Conservation (phyloP, 2,888 invertebrate genomes). For the Parascotia fuliginaria region DNA sequence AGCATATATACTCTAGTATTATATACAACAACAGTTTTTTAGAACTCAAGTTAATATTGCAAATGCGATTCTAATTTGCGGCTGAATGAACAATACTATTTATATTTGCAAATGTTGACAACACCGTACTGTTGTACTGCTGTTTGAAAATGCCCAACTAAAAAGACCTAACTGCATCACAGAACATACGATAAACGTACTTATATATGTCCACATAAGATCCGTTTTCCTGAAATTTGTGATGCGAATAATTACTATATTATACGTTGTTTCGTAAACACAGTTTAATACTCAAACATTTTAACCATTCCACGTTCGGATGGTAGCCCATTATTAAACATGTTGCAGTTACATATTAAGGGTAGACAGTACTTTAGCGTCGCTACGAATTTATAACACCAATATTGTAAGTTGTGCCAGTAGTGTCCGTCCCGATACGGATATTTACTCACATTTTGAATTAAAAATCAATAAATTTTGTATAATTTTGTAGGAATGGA, state of each 20-base stretch:
- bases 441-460: slow-evolving; percentile 40
- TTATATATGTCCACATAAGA: too few relatives aligned
- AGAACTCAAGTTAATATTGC: slow-evolving; percentile 17
- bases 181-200: too few relatives aligned
- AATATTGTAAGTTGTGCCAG: slow-evolving; percentile 68
- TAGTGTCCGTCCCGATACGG: slow-evolving; percentile 76
- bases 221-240: too few relatives aligned
- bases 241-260: too few relatives aligned
- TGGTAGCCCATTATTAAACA: slow-evolving; percentile 22
- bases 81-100: slow-evolving; percentile 11
- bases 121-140: too few relatives aligned
- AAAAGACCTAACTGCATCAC: too few relatives aligned
- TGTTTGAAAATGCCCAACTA: too few relatives aligned
- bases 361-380: slow-evolving; percentile 46
- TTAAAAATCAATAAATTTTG: slow-evolving; percentile 5
- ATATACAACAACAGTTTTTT: slow-evolving; percentile 37
- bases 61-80: slow-evolving; percentile 11
- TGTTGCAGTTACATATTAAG: slow-evolving; percentile 19
- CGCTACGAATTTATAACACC: slow-evolving; percentile 67
- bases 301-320: slow-evolving; percentile 72
- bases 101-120: slow-evolving; percentile 9
- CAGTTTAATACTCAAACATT: slow-evolving; percentile 74
- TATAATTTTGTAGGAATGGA: slow-evolving; percentile 19
- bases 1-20: slow-evolving; percentile 77
- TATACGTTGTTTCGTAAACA: slow-evolving; percentile 64